These are phyloP conservation scores for Oryctes rhinoceros DNA, from an alignment of 1,140 invertebrate species.

Conservation along the genomic window DNA sequence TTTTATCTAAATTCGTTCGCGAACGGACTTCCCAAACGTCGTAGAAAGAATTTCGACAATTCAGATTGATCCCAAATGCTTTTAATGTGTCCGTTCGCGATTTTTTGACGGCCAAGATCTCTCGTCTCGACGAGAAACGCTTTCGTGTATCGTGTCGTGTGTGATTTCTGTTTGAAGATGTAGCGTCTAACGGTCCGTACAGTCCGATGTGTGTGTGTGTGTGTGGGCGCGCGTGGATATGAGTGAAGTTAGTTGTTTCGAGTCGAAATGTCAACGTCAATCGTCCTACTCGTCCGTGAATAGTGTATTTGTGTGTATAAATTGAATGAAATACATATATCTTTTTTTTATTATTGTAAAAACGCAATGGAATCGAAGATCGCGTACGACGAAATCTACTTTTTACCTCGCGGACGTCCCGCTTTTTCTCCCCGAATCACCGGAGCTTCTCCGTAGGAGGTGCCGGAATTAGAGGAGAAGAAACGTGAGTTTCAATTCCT, in stretches of 20 bases:
- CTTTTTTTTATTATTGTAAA: constrained; percentile 33
- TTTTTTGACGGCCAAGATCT: background rate
- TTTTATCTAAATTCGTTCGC: background rate
- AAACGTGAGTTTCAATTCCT: background rate
- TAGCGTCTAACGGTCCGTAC: background rate
- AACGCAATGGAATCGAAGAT: background rate
- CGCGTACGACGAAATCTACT: background rate
- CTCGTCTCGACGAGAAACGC: background rate
- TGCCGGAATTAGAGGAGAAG: no score
- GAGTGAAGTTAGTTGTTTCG: background rate
- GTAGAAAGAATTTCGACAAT: constrained; percentile 8
- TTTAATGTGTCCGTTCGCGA: background rate
- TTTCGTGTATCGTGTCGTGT: background rate
- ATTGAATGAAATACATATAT: constrained; percentile 31
- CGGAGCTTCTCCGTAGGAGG: no score
- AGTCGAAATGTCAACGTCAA: constrained; percentile 16
- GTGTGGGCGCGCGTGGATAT: background rate
- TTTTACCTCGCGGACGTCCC: background rate
- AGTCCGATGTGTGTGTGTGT: background rate
- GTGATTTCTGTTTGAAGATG: background rate
- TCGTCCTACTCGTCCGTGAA: background rate
- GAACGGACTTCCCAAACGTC: background rate
- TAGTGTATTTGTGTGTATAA: background rate
- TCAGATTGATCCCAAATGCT: background rate
- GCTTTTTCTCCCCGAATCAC: no score